phyloP scores from a whole-genome alignment of 2,113 vertebrate species.

The Anser brachyrhynchus region DNA sequence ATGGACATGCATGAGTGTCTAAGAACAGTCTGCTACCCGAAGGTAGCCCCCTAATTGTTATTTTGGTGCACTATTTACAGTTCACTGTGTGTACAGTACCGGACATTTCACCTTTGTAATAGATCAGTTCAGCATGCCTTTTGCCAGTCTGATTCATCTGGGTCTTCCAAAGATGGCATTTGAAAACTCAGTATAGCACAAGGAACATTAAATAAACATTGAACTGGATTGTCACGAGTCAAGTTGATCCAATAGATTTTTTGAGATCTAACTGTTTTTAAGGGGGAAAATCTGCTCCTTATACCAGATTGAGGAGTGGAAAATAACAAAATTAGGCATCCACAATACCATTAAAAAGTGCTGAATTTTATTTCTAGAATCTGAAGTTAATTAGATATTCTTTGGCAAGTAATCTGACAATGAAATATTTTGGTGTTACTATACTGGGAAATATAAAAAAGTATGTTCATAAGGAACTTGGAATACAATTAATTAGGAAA shows the following conservation, averaged over 20 bases:
- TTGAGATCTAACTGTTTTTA: neutral
- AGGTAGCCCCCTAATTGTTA: neutral
- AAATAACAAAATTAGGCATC: neutral
- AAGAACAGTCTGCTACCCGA: neutral
- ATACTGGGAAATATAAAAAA: neutral
- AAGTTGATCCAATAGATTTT: slow-evolving; percentile 8
- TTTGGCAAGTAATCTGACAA: neutral
- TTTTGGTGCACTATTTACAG: neutral
- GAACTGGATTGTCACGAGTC: neutral
- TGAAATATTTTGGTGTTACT: neutral
- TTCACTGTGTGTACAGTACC: neutral
- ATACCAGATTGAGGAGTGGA: neutral
- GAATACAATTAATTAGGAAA: neutral
- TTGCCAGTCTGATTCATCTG: neutral
- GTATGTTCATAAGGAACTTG: neutral
- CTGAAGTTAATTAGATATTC: neutral
- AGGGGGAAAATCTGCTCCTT: neutral
- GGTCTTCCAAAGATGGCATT: neutral
- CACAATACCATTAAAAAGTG: neutral
- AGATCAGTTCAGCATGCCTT: neutral
- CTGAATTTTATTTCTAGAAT: neutral
- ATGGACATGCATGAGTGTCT: neutral
- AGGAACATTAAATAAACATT: slow-evolving; percentile 1
- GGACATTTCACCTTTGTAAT: slow-evolving; percentile 5
- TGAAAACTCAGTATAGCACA: neutral